phyloP scores from a whole-genome alignment of 2,888 invertebrate genomes.

The Listrodromus nycthemerus region DNA sequence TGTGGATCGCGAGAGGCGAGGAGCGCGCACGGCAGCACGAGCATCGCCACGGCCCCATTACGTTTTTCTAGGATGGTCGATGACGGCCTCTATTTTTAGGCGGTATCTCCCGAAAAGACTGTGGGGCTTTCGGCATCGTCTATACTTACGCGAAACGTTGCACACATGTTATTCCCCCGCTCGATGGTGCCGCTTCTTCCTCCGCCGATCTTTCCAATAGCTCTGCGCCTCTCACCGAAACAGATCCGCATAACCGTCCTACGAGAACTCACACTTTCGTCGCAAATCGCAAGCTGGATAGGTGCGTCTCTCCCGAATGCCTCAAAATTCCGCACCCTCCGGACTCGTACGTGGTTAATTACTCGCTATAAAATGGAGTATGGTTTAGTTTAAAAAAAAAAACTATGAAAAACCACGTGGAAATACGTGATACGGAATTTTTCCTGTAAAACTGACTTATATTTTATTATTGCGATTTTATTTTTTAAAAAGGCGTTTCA shows the following conservation, averaged over 20 bases:
- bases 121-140: constrained; percentile 51
- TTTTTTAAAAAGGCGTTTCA: background rate
- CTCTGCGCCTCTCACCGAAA: background rate
- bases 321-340: no score
- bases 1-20: constrained; percentile 23
- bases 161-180: constrained; percentile 50
- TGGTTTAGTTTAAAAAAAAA: no score
- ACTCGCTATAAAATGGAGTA: no score
- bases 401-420: no score
- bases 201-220: background rate
- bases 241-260: background rate
- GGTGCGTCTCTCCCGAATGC: no score
- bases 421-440: no score
- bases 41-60: constrained; percentile 63
- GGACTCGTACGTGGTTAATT: no score
- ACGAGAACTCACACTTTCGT: no score
- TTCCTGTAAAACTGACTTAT: no score
- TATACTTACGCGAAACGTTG: constrained; percentile 48
- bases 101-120: constrained; percentile 69
- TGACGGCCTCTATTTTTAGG: constrained; percentile 77
- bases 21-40: constrained; percentile 47
- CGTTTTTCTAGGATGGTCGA: constrained; percentile 77
- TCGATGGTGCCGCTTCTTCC: constrained; percentile 3
- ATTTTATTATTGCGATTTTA: no score
- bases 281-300: no score